Evolutionary conservation across 2,888 invertebrate species (phyloP).

Genomic region (Lapara coniferarum): DNA sequence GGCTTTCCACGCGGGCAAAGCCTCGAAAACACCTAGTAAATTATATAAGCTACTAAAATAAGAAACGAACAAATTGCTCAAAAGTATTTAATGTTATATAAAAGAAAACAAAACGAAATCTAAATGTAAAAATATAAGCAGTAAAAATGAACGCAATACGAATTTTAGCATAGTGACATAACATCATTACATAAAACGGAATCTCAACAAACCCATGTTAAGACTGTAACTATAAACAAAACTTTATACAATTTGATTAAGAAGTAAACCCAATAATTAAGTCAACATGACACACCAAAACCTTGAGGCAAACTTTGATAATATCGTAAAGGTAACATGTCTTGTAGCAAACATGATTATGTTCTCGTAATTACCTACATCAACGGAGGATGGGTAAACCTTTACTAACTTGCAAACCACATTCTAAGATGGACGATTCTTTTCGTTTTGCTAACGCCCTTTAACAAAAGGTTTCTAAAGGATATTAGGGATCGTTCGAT

Average conservation of each 20-base stretch:
- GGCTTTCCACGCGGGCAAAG: no score
- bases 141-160: no score
- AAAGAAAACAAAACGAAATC: no score
- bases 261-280: conserved; percentile 3
- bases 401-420: neutral
- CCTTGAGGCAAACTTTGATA: neutral
- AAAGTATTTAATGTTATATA: no score
- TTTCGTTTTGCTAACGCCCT: neutral
- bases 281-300: neutral
- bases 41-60: no score
- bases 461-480: conserved; percentile 10
- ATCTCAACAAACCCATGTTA: neutral
- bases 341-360: neutral
- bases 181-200: neutral
- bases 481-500: conserved; percentile 1
- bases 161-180: no score
- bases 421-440: conserved; percentile 12
- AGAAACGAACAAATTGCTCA: no score
- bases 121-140: no score
- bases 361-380: conserved; percentile 8
- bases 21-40: no score
- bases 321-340: conserved; percentile 18
- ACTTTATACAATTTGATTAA: conserved; percentile 14
- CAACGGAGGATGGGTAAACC: neutral
- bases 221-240: neutral